phyloP scores from a whole-genome alignment of 2,113 vertebrate genomes.

The Guaruba guarouba region DNA sequence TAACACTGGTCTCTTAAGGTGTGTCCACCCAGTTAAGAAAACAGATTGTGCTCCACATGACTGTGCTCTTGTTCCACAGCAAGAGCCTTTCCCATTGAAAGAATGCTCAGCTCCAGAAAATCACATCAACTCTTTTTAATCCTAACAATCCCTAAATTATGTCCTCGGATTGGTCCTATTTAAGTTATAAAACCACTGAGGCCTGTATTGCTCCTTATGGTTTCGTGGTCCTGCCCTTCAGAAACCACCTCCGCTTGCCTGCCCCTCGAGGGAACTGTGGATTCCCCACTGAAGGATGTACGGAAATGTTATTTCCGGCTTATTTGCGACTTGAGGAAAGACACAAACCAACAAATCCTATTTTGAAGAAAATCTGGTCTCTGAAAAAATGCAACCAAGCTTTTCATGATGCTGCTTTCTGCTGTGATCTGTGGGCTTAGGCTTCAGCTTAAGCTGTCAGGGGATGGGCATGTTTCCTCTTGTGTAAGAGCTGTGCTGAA shows the following conservation, averaged over 20 bases:
- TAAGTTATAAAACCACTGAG: background rate
- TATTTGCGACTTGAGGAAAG: constrained; percentile 22
- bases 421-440: background rate
- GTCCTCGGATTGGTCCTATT: background rate
- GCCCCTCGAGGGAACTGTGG: background rate
- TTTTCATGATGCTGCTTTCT: background rate
- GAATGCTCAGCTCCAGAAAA: background rate
- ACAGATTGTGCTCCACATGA: background rate
- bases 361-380: background rate
- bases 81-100: background rate
- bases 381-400: background rate
- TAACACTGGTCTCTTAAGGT: background rate
- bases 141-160: background rate
- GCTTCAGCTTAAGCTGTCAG: background rate
- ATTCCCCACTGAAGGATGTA: background rate
- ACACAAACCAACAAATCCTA: background rate
- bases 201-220: background rate
- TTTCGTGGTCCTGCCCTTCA: constrained; percentile 23
- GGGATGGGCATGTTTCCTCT: background rate
- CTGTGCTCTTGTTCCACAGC: background rate
- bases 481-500: background rate
- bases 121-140: background rate
- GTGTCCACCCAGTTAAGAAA: background rate
- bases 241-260: background rate
- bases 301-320: background rate